Evolutionary conservation across 2,113 vertebrate genomes (phyloP).

Genomic region (Camelus bactrianus): DNA sequence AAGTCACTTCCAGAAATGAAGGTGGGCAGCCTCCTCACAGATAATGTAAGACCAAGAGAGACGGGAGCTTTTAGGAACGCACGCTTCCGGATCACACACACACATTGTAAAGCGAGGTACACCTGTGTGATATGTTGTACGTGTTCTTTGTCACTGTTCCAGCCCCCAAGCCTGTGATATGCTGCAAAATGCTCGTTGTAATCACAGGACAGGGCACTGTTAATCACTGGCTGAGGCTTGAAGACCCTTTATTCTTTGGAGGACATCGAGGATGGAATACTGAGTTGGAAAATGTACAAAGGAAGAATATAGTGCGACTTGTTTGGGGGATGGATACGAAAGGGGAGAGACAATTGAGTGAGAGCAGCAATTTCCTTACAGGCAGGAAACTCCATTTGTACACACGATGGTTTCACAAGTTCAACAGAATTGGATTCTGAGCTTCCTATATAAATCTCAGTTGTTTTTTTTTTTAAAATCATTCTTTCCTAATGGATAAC

Average conservation of each 20-base stretch:
- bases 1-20: background rate
- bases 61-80: fast-evolving
- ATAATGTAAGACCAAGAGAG: background rate
- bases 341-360: background rate
- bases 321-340: background rate
- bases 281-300: background rate
- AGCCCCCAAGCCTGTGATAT: background rate
- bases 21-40: background rate
- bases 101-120: background rate
- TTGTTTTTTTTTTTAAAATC: too few species aligned
- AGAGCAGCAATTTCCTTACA: background rate
- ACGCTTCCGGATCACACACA: fast-evolving
- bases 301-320: background rate
- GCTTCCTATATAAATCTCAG: background rate
- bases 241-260: background rate
- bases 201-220: background rate
- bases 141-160: background rate
- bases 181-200: background rate
- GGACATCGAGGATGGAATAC: background rate
- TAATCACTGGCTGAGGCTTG: background rate
- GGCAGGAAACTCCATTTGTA: background rate
- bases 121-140: too few species aligned
- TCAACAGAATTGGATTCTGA: background rate
- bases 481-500: background rate
- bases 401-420: background rate